A percentile compares a stretch with the other conserved stretches of the same genome.
Evolutionary conservation across 2,797 vertebrate species (phyloP).

Genomic region (Sandelia bainsii): DNA sequence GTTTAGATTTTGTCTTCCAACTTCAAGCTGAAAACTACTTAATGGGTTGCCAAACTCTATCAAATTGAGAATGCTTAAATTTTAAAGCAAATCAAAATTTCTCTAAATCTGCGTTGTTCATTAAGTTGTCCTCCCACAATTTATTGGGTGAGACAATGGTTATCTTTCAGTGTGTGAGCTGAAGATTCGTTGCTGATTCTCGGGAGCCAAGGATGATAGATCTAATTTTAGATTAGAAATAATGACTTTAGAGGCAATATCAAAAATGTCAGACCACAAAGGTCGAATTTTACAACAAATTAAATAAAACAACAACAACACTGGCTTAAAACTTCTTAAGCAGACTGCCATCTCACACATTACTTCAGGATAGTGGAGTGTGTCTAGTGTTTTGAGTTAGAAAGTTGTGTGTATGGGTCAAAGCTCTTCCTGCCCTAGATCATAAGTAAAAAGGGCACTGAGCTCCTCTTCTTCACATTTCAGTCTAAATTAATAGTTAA

Average conservation of each 20-base stretch:
- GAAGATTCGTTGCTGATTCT: not conserved
- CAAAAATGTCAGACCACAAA: no score
- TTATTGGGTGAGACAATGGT: not conserved
- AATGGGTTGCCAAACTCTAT: not conserved
- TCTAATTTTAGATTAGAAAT: no score
- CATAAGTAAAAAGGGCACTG: no score
- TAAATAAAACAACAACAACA: not conserved
- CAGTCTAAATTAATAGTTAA: no score
- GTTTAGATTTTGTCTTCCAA: not conserved
- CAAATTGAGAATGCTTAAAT: not conserved
- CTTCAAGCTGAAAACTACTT: not conserved
- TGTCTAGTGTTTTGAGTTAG: no score
- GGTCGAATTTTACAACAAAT: not conserved
- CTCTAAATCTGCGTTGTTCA: conserved; percentile 7
- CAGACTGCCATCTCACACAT: not conserved
- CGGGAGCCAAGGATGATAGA: no score
- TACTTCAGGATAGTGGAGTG: no score
- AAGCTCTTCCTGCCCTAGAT: no score
- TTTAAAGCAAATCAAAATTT: conserved; percentile 5
- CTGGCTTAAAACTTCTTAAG: not conserved
- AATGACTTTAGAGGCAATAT: no score
- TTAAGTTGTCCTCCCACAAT: conserved; percentile 9
- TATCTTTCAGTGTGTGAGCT: conserved; percentile 1
- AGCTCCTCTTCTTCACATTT: no score
- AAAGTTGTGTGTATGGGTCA: no score